These are phyloP conservation scores for Anarsia innoxiella DNA, from an alignment of 2,888 invertebrate genomes.

Conservation along the genomic window DNA sequence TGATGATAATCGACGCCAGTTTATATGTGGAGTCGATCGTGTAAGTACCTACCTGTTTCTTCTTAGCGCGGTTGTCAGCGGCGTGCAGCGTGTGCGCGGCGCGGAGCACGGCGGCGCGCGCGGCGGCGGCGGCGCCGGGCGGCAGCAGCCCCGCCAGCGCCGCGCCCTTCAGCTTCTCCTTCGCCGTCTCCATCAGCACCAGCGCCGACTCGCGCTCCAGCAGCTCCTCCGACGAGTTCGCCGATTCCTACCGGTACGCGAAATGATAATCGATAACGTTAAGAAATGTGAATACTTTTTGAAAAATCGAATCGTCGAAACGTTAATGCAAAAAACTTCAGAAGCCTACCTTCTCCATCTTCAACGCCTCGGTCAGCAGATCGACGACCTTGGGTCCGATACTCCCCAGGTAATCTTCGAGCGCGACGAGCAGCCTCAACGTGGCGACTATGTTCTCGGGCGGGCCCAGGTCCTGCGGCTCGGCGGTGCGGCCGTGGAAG, in stretches of 20 bases:
- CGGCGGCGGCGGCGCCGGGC: slow-evolving; percentile 78
- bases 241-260: too few relatives aligned
- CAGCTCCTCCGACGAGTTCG: slow-evolving; percentile 85
- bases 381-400: slow-evolving; percentile 87
- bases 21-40: too few relatives aligned
- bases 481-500: slow-evolving; percentile 1
- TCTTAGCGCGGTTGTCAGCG: slow-evolving; percentile 46
- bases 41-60: neutral
- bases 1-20: too few relatives aligned
- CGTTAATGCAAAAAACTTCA: too few relatives aligned
- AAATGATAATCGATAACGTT: too few relatives aligned
- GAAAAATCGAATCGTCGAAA: too few relatives aligned
- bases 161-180: slow-evolving; percentile 89
- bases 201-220: slow-evolving; percentile 82
- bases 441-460: slow-evolving; percentile 79
- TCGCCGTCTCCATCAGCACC: slow-evolving; percentile 87
- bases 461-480: slow-evolving; percentile 44
- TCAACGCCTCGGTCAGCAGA: slow-evolving; percentile 83
- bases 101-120: slow-evolving; percentile 83
- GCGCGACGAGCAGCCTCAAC: slow-evolving; percentile 83
- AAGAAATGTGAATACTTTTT: too few relatives aligned
- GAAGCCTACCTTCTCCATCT: slow-evolving; percentile 82
- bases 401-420: slow-evolving; percentile 90
- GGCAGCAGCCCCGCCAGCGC: slow-evolving; percentile 80
- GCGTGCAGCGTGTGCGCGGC: slow-evolving; percentile 84